A percentile compares a stretch with the other conserved stretches of the same genome.
phyloP scores from a whole-genome alignment of 2,797 vertebrate genomes.

The Euthynnus affinis region DNA sequence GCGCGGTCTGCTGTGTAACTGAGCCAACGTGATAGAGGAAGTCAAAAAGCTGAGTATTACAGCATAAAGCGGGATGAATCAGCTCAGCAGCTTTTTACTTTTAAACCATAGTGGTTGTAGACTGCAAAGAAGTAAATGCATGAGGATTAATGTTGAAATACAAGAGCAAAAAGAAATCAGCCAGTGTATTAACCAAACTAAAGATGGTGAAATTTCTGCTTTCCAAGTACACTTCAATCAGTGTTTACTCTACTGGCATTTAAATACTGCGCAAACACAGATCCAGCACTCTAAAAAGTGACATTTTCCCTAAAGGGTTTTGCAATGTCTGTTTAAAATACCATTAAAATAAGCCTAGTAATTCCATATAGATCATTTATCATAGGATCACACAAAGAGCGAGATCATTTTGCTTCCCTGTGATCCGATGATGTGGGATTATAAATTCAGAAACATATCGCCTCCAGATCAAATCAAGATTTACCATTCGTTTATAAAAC shows the following conservation, averaged over 20 bases:
- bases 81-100: neutral
- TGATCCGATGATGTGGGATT: conserved; percentile 49
- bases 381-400: conserved; percentile 9
- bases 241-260: neutral
- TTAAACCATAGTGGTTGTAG: neutral
- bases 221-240: neutral
- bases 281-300: neutral
- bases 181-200: neutral
- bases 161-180: neutral
- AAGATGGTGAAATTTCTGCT: neutral
- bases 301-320: neutral
- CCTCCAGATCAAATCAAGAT: conserved; percentile 51
- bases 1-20: conserved; percentile 1
- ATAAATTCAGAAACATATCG: conserved; percentile 35
- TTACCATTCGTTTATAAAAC: conserved; percentile 40
- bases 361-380: conserved; percentile 22
- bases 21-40: neutral
- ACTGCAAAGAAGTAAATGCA: neutral
- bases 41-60: conserved; percentile 9
- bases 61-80: conserved; percentile 4
- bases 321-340: neutral
- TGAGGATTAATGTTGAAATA: neutral
- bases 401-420: neutral
- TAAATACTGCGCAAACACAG: neutral
- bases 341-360: neutral